phyloP scores from a whole-genome alignment of 1,140 invertebrate species.

The Scylla paramamosain region DNA sequence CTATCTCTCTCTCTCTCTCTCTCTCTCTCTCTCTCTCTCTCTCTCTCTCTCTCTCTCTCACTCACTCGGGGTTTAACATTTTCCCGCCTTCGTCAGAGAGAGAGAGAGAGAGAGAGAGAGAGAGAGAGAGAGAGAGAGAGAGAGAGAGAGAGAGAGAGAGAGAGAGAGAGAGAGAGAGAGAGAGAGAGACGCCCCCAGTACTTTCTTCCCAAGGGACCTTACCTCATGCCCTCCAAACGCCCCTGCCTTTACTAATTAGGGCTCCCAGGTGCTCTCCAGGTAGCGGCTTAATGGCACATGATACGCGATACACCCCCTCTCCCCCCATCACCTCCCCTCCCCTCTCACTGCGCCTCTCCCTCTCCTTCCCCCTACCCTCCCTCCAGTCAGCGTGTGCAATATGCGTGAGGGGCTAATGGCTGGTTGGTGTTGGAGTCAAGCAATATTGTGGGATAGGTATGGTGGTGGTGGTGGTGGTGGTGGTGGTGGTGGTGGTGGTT shows the following conservation, averaged over 20 bases:
- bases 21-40: slow-evolving; percentile 5
- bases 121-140: too few species aligned
- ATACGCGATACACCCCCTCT: not conserved
- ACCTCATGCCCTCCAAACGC: not conserved
- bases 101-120: too few species aligned
- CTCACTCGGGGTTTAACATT: not conserved
- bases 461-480: not conserved
- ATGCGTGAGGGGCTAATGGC: not conserved
- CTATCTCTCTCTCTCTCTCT: not conserved
- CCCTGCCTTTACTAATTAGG: not conserved
- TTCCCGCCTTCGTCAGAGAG: not conserved
- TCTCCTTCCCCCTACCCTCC: not conserved
- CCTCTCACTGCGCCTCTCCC: not conserved
- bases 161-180: too few species aligned
- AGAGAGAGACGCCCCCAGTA: not conserved
- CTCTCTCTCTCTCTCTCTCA: not conserved
- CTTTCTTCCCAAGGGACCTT: not conserved
- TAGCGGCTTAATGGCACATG: not conserved
- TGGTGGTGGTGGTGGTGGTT: too few species aligned
- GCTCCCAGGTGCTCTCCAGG: not conserved
- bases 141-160: too few species aligned
- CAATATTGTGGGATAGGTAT: not conserved
- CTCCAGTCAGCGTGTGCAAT: not conserved
- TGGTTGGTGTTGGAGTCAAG: not conserved
- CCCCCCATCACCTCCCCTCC: not conserved